phyloP scores from a whole-genome alignment of 2,888 invertebrate species.

The Tetranychus truncatus region DNA sequence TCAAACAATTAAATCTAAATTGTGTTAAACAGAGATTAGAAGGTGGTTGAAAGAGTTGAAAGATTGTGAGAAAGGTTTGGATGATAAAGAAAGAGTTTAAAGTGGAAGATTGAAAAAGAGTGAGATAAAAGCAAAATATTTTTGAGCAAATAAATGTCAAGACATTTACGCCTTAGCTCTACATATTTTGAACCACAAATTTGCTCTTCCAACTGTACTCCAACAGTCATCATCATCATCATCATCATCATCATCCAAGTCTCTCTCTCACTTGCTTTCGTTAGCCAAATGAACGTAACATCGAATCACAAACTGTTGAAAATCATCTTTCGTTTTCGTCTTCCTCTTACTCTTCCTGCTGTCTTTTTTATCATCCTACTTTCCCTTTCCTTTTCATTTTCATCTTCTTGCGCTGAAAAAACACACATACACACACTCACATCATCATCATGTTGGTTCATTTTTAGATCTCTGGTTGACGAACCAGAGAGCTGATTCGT shows the following conservation, averaged over 20 bases:
- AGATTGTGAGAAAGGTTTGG: too few species aligned
- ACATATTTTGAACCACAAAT: neutral
- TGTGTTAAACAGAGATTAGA: too few species aligned
- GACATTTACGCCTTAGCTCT: neutral
- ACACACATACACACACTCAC: neutral
- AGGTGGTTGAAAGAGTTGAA: too few species aligned
- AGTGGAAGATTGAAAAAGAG: too few species aligned
- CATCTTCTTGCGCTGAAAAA: neutral
- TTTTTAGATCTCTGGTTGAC: neutral
- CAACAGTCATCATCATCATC: neutral
- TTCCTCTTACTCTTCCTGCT: neutral
- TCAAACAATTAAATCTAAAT: too few species aligned
- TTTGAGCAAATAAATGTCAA: neutral
- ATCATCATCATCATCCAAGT: neutral
- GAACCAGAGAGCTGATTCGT: conserved; percentile 4
- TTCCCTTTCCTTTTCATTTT: conserved; percentile 2
- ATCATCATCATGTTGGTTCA: conserved; percentile 3
- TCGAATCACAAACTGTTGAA: neutral
- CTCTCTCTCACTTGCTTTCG: neutral
- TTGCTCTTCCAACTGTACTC: neutral
- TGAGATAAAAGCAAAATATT: neutral
- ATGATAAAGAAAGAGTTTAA: too few species aligned
- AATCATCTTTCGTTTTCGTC: neutral
- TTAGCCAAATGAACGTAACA: neutral
- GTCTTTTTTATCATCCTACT: neutral